Evolutionary conservation across 2,888 invertebrate genomes (phyloP).

Genomic region (Cylindroiulus punctatus): DNA sequence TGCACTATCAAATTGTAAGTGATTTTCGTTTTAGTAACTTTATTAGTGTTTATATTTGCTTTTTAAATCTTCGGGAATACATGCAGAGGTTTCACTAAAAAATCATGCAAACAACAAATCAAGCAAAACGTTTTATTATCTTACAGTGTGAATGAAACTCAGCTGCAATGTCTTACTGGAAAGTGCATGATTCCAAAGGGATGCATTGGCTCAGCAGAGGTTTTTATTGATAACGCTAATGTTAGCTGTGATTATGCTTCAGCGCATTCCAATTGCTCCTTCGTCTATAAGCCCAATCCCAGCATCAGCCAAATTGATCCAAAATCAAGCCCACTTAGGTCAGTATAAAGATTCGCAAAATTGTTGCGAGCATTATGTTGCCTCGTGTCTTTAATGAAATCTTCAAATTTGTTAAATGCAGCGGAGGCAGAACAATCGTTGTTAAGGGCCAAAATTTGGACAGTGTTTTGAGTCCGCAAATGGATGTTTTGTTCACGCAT

Average conservation of each 20-base stretch:
- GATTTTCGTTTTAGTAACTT: not conserved
- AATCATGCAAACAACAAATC: no score
- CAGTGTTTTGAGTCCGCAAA: conserved; percentile 63
- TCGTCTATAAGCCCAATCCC: conserved; percentile 62
- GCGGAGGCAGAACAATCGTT: conserved; percentile 64
- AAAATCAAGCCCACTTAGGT: conserved; percentile 61
- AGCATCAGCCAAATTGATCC: conserved; percentile 61
- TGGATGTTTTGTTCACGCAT: conserved; percentile 62
- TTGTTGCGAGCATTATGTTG: conserved; percentile 1
- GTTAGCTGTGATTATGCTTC: not conserved
- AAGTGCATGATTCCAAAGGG: not conserved
- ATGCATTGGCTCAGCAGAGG: not conserved
- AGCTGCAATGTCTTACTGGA: conserved; percentile 31
- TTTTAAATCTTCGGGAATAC: no score
- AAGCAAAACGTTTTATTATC: not conserved
- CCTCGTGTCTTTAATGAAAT: conserved; percentile 1
- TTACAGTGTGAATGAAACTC: not conserved
- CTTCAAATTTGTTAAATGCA: conserved; percentile 59
- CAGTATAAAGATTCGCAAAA: not conserved
- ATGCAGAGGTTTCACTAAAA: no score
- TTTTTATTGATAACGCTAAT: conserved; percentile 46
- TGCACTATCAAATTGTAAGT: conserved; percentile 54
- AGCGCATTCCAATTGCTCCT: not conserved
- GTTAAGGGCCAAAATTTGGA: conserved; percentile 64
- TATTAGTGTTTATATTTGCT: no score